Evolutionary conservation across 1,140 invertebrate species (phyloP), one percentile per base, ranked within the genome.

Genomic region (Stegodyphus dumicola): DNA sequence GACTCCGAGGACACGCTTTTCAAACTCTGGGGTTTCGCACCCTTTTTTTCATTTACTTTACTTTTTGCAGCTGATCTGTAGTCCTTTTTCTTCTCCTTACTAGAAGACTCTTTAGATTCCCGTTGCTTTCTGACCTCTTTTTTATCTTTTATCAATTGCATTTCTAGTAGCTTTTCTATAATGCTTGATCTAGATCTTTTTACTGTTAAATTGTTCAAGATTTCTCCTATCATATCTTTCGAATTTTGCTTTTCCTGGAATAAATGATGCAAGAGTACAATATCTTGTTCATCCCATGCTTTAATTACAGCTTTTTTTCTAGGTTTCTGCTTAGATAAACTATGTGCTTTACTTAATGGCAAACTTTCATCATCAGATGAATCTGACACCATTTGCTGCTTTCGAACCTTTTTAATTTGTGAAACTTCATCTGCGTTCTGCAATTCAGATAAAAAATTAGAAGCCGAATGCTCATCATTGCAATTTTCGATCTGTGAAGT

Each of bases 161-260:
- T 7, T 73, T 88, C 87, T 11, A 91, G 79, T 4, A 91, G 71
- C 77, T 91, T 91, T 73, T 90, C 89, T 13, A 89, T 89, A 6
- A 91, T 88, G 13, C 87, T 88, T 52, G 77, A 53, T 83, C 89
- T 90, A 11, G 90, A 88, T 60, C 90, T 87, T 67, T 88, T 89
- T 15, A 89, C 87, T 33, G 86, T 87, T 86, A 90, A 67, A 10
- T 89, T 87, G 33, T 77, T 75, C 70, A 91, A 78, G 53, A 91
- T 91, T 65, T 88, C 88, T 49, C 86, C 87, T 17, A 91, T 60
- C 7, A 89, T 89, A 88, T 91, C 91, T 90, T 85, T 66, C 15
- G 78, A 84, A 54, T 52, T 53, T 75, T 79, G 85, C 60, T 77
- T 17, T 53, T 87, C 51, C 67, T 87, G 53, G 76, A 74, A 87